These are phyloP conservation scores for Isotomurus palustris DNA, from an alignment of 2,888 invertebrate genomes.

Conservation along the genomic window DNA sequence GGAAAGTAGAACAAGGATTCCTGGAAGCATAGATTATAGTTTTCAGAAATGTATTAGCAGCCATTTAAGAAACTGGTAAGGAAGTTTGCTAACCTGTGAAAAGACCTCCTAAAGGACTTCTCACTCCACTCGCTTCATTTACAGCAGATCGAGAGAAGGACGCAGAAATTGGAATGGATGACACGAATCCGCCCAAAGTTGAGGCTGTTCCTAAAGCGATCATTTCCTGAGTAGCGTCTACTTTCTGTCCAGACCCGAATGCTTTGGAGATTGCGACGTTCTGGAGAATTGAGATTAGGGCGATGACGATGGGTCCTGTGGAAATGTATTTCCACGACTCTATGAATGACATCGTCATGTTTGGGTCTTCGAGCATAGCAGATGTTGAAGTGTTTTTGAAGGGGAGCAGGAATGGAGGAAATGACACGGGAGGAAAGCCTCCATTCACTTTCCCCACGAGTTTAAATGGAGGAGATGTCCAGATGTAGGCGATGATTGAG, in stretches of 20 bases:
- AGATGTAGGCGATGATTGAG: constrained; percentile 58
- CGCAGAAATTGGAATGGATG: constrained; percentile 81
- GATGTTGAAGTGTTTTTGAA: constrained; percentile 40
- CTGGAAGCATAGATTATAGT: too few species aligned
- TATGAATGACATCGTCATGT: constrained; percentile 5
- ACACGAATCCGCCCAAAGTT: constrained; percentile 73
- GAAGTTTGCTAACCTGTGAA: constrained; percentile 60
- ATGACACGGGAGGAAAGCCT: constrained; percentile 65
- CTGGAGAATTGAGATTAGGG: constrained; percentile 84
- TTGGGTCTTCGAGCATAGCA: background rate
- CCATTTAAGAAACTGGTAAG: background rate
- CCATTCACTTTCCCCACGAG: constrained; percentile 54
- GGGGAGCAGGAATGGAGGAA: constrained; percentile 67
- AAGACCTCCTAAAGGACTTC: constrained; percentile 75
- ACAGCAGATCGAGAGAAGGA: constrained; percentile 87
- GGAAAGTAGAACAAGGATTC: constrained; percentile 20
- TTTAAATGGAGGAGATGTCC: constrained; percentile 63
- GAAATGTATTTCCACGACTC: constrained; percentile 56
- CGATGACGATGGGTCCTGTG: constrained; percentile 77
- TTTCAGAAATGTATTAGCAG: too few species aligned
- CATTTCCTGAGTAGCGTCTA: constrained; percentile 90
- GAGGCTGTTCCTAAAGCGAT: constrained; percentile 66
- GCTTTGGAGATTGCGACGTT: constrained; percentile 91
- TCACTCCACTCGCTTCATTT: constrained; percentile 79
- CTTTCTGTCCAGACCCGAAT: constrained; percentile 67